These are phyloP conservation scores for Sycophaga agraensis DNA, from an alignment of 1,140 invertebrate genomes.

Conservation along the genomic window DNA sequence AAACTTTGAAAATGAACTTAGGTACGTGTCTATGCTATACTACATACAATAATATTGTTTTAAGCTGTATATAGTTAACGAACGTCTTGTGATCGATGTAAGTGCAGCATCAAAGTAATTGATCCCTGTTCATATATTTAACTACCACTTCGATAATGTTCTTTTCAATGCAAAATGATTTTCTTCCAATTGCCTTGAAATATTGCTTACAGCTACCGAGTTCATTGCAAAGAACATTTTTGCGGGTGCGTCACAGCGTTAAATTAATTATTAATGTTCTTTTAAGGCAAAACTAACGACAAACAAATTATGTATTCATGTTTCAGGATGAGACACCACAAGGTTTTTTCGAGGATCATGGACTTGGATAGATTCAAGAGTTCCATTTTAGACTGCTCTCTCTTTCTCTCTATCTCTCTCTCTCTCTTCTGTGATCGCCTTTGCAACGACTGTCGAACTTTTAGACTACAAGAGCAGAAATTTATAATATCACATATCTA, in stretches of 20 bases:
- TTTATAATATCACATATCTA: background rate
- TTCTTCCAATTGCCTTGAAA: too few relatives aligned
- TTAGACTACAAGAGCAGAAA: constrained; percentile 4
- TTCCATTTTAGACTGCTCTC: background rate
- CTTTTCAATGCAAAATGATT: too few relatives aligned
- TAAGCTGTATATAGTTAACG: constrained; percentile 24
- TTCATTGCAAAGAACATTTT: background rate
- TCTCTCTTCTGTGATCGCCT: background rate
- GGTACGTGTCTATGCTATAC: constrained; percentile 54
- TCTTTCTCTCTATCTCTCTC: constrained; percentile 4
- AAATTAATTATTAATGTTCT: background rate
- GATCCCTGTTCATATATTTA: constrained; percentile 55
- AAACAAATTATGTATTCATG: constrained; percentile 35
- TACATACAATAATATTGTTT: constrained; percentile 36
- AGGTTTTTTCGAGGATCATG: constrained; percentile 98
- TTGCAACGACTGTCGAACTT: background rate
- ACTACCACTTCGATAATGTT: constrained; percentile 15
- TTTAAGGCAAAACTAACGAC: constrained; percentile 3
- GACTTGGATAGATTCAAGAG: constrained; percentile 75
- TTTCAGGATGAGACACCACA: constrained; percentile 98
- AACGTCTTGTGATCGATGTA: constrained; percentile 25
- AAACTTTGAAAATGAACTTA: constrained; percentile 46
- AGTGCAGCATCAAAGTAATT: constrained; percentile 56
- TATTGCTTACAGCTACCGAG: too few relatives aligned
- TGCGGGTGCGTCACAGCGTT: background rate